Evolutionary conservation across 2,888 invertebrate genomes (phyloP).

Genomic region (Geophilus truncorum): DNA sequence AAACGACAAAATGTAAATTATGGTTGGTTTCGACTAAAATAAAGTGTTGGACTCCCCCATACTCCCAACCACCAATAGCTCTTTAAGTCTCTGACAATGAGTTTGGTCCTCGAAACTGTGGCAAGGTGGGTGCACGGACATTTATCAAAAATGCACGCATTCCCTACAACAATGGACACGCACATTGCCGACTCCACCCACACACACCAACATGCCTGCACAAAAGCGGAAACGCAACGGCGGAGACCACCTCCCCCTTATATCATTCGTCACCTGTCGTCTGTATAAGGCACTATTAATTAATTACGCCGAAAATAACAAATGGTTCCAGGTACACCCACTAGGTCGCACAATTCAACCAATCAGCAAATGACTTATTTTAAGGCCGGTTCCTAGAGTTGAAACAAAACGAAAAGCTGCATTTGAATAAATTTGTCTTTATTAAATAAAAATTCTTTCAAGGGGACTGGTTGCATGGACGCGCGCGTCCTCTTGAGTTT

Average conservation of each 20-base stretch:
- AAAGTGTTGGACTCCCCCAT: background rate
- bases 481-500: background rate
- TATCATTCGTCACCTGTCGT: conserved; percentile 10
- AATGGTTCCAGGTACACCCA: background rate
- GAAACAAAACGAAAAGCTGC: background rate
- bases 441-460: background rate
- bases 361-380: background rate
- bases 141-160: background rate
- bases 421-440: background rate
- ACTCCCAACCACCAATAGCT: background rate
- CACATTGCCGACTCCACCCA: background rate
- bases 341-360: background rate
- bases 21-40: background rate
- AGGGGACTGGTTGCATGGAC: background rate
- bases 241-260: background rate
- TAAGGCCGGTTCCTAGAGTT: background rate
- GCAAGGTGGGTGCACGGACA: background rate
- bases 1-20: no score
- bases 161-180: background rate
- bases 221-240: background rate
- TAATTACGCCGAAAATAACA: background rate
- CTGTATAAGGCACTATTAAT: conserved; percentile 1
- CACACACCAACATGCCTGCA: background rate
- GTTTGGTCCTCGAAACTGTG: background rate
- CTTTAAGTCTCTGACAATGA: background rate